Percentiles rank a stretch among this genome's conserved stretches.
Evolutionary conservation across 2,888 invertebrate genomes (phyloP).

Genomic region (Hyalella azteca): DNA sequence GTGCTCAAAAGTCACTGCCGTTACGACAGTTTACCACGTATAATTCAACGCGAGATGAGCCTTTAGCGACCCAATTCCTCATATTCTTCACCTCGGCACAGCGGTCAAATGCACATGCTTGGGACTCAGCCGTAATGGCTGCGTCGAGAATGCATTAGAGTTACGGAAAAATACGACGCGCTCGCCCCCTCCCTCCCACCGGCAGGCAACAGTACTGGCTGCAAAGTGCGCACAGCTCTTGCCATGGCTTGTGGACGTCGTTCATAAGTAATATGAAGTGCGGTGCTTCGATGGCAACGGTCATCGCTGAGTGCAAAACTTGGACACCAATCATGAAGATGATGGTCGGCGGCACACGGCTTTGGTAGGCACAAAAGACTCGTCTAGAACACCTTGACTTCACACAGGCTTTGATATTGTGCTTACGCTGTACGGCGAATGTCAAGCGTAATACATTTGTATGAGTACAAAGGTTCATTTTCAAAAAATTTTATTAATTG

Average conservation of each 20-base stretch:
- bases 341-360: neutral
- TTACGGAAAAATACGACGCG: neutral
- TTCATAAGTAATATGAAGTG: conserved; percentile 21
- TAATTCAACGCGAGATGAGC: no score
- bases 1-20: no score
- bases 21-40: no score
- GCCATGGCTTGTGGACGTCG: neutral
- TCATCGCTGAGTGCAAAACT: neutral
- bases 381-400: no score
- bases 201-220: neutral
- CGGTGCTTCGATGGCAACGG: neutral
- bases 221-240: neutral
- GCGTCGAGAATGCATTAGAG: conserved; percentile 10
- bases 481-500: neutral
- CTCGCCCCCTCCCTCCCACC: neutral
- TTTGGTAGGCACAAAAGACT: no score
- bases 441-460: neutral
- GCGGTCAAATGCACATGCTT: neutral
- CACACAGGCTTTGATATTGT: neutral
- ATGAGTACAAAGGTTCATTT: neutral
- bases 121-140: neutral
- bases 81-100: neutral
- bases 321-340: neutral
- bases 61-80: no score
- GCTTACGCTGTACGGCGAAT: neutral